A percentile compares a stretch with the other conserved stretches of the same genome.
Evolutionary conservation across 92 coral and sea anemone genomes (phyloP).

Genomic region (Zoanthus sansibaricus): DNA sequence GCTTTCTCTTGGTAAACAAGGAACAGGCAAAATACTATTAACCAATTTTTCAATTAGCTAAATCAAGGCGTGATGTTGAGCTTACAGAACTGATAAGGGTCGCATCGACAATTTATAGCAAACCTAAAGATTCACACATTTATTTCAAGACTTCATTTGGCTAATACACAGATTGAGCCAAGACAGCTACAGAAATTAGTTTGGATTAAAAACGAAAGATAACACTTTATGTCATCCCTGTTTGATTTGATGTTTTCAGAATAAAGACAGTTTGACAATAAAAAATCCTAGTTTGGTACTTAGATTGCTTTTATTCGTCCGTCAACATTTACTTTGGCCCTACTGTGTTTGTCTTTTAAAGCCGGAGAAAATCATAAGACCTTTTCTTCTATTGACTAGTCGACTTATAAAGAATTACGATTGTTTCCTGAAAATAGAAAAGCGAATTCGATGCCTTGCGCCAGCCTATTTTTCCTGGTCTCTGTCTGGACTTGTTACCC

Average conservation of each 20-base stretch:
- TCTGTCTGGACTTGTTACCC: constrained; percentile 6
- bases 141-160: not conserved
- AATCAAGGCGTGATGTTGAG: too few species aligned
- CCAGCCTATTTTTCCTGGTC: not conserved
- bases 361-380: not conserved
- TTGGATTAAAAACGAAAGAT: not conserved
- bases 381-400: constrained; percentile 19
- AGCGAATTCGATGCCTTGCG: not conserved
- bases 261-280: constrained; percentile 11
- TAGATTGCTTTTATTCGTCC: constrained; percentile 14
- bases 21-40: too few species aligned
- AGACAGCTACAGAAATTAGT: not conserved
- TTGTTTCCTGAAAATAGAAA: constrained; percentile 7
- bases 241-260: constrained; percentile 14
- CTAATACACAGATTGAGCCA: not conserved
- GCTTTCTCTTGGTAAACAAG: too few species aligned
- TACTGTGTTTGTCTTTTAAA: not conserved
- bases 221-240: not conserved
- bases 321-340: constrained; percentile 36
- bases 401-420: not conserved
- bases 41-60: too few species aligned
- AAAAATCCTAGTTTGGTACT: not conserved
- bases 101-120: not conserved
- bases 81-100: too few species aligned
- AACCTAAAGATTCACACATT: not conserved